These are phyloP conservation scores for Decapterus maruadsi DNA, from an alignment of 2,797 vertebrate species.

Conservation along the genomic window DNA sequence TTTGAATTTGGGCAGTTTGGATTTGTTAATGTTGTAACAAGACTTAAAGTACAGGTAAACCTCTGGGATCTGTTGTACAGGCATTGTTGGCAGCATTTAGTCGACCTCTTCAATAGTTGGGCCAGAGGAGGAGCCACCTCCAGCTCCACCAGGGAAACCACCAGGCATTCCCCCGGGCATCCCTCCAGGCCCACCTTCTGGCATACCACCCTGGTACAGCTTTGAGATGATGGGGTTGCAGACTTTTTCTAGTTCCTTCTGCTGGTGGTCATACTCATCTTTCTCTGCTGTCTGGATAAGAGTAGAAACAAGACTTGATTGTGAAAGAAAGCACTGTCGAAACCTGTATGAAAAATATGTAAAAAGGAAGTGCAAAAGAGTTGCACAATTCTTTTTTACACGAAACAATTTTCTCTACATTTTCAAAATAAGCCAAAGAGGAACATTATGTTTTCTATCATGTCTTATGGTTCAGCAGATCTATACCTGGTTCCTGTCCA, in stretches of 20 bases:
- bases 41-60: not conserved
- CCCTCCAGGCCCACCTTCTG: constrained; percentile 79
- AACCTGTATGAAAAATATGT: not conserved
- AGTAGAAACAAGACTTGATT: not conserved
- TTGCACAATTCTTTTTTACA: not conserved
- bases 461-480: not conserved
- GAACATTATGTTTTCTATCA: not conserved
- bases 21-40: not conserved
- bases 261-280: constrained; percentile 88
- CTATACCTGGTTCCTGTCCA: constrained; percentile 88
- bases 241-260: constrained; percentile 89
- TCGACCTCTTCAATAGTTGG: constrained; percentile 89
- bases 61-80: constrained; percentile 34
- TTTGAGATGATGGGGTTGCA: constrained; percentile 88
- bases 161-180: constrained; percentile 79
- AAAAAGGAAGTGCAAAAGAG: not conserved
- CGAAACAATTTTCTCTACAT: constrained; percentile 10
- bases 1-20: not conserved
- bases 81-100: constrained; percentile 53
- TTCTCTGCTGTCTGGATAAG: constrained; percentile 85
- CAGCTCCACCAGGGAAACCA: constrained; percentile 84
- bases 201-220: constrained; percentile 84
- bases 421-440: not conserved
- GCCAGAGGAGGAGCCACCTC: constrained; percentile 81
- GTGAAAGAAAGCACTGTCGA: not conserved